These are phyloP conservation scores for Platycheirus albimanus DNA, from an alignment of 2,888 invertebrate species.

Conservation along the genomic window DNA sequence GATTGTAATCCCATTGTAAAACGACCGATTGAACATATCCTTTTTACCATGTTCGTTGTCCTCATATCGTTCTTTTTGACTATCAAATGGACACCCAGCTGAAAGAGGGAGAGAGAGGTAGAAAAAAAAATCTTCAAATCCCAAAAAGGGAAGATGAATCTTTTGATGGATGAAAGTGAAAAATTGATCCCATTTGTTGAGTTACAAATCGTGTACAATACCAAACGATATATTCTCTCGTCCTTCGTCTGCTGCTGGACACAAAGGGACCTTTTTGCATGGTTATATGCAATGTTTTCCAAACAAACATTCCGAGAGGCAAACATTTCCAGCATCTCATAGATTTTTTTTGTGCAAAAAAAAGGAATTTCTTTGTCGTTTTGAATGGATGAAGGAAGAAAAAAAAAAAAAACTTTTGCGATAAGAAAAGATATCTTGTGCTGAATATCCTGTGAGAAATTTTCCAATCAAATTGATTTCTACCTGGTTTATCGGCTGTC, in stretches of 20 bases:
- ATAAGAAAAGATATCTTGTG: slow-evolving; percentile 9
- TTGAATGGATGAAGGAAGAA: slow-evolving; percentile 1
- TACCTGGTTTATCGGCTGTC: slow-evolving; percentile 43
- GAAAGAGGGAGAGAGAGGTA: slow-evolving; percentile 11
- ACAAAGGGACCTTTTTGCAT: slow-evolving; percentile 51
- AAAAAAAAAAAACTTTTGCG: background rate
- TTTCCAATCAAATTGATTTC: slow-evolving; percentile 52
- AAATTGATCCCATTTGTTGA: slow-evolving; percentile 73
- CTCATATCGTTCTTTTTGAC: background rate
- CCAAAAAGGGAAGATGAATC: slow-evolving; percentile 24
- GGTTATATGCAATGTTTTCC: slow-evolving; percentile 66
- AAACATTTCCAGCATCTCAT: slow-evolving; percentile 21
- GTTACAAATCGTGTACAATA: slow-evolving; percentile 65
- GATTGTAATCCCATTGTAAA: slow-evolving; percentile 55
- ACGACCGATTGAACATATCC: slow-evolving; percentile 66
- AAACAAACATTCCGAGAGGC: slow-evolving; percentile 61
- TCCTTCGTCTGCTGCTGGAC: slow-evolving; percentile 3
- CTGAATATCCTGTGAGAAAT: slow-evolving; percentile 56
- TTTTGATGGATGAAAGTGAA: slow-evolving; percentile 72
- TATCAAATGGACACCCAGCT: slow-evolving; percentile 57
- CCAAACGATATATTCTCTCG: slow-evolving; percentile 45
- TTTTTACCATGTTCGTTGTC: slow-evolving; percentile 4
- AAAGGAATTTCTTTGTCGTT: slow-evolving; percentile 40
- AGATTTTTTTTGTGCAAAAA: slow-evolving; percentile 6
- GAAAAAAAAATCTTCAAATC: background rate